Evolutionary conservation across 1,140 invertebrate genomes (phyloP).

Genomic region (Babylonia areolata): DNA sequence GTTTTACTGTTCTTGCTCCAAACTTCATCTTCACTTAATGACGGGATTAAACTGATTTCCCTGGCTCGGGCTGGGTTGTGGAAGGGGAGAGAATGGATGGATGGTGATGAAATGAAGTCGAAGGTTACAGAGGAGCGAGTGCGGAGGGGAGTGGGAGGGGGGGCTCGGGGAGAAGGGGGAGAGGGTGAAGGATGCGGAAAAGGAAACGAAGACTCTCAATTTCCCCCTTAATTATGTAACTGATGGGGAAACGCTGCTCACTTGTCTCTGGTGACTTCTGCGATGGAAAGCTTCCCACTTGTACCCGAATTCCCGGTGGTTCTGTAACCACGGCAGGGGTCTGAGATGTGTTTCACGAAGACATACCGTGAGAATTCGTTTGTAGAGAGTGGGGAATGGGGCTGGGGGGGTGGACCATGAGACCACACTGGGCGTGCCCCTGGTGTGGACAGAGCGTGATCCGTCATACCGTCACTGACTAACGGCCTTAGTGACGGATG

Average conservation of each 20-base stretch:
- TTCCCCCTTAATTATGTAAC: background rate
- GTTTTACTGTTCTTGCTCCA: background rate
- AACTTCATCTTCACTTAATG: background rate
- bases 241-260: constrained; percentile 6
- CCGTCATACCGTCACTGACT: background rate
- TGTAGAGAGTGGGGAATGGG: background rate
- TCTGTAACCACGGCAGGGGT: background rate
- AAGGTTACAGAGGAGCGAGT: too few relatives aligned
- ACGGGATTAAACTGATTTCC: background rate
- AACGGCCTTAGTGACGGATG: background rate
- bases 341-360: background rate
- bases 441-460: background rate
- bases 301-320: background rate
- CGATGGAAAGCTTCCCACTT: background rate
- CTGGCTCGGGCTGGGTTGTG: background rate
- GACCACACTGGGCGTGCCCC: background rate
- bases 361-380: background rate
- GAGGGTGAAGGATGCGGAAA: background rate
- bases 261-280: background rate
- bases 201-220: background rate
- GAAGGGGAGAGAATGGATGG: background rate
- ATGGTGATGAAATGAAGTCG: too few relatives aligned
- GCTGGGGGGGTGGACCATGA: background rate
- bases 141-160: background rate
- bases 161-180: background rate